Conservation (phyloP, 2,113 vertebrate species). For the Sciurus niger region DNA sequence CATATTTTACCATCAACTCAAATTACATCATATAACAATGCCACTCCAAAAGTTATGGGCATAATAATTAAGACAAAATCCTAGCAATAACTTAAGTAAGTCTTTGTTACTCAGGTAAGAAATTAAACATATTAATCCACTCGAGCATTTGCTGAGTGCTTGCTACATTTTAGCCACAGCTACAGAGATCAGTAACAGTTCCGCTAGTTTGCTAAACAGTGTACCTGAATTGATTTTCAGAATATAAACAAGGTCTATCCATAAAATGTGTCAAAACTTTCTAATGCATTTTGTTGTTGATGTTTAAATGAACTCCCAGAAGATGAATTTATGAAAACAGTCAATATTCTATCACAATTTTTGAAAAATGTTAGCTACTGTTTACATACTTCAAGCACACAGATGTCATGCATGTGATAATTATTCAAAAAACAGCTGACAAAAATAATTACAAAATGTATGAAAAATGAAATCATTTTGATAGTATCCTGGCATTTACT, state of each 20-base stretch:
- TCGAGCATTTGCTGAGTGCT: neutral
- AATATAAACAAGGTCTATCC: neutral
- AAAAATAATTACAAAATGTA: conserved; percentile 4
- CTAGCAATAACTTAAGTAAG: neutral
- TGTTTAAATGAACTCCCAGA: neutral
- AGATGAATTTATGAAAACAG: neutral
- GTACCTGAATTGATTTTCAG: neutral
- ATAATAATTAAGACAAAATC: neutral
- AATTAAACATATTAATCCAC: neutral
- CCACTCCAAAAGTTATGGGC: neutral
- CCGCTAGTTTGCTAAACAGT: neutral
- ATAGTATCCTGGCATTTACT: neutral
- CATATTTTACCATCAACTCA: neutral
- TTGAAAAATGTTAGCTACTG: conserved; percentile 16
- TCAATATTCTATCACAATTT: neutral
- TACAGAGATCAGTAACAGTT: neutral
- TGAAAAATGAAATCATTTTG: conserved; percentile 6
- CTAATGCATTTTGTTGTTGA: neutral
- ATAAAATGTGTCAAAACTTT: neutral
- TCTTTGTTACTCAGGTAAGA: neutral
- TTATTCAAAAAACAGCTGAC: conserved; percentile 5
- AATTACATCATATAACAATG: neutral
- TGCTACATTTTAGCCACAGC: neutral
- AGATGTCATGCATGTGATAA: neutral
- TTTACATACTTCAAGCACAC: neutral